phyloP scores from a whole-genome alignment of 2,113 vertebrate genomes.

The Grammomys dolichurus region DNA sequence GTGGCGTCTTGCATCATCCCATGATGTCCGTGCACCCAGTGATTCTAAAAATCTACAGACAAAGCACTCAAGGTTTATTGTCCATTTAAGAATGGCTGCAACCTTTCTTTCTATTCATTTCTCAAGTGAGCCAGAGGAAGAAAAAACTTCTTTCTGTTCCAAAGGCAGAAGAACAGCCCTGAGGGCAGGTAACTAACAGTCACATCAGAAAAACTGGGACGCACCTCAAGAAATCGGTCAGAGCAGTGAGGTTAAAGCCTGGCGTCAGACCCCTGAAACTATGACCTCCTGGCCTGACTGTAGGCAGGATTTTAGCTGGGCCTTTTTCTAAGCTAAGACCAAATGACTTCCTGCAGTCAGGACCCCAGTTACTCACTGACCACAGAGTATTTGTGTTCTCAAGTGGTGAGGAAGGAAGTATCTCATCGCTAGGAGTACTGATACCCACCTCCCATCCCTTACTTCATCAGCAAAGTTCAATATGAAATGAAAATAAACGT shows the following conservation, averaged over 20 bases:
- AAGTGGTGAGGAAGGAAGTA: not conserved
- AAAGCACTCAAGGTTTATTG: slow-evolving; percentile 32
- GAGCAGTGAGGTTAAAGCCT: not conserved
- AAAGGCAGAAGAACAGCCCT: not conserved
- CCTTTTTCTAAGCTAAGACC: not conserved
- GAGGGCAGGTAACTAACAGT: not conserved
- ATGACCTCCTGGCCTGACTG: not conserved
- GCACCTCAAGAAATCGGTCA: not conserved
- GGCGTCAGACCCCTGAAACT: not conserved
- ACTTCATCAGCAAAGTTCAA: not conserved
- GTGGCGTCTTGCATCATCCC: slow-evolving; percentile 80
- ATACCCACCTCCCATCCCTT: not conserved
- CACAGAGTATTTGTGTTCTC: not conserved
- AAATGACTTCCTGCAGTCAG: not conserved
- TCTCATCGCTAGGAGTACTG: not conserved
- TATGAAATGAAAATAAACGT: not conserved
- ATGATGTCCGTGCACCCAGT: slow-evolving; percentile 72
- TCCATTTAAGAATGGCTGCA: slow-evolving; percentile 35
- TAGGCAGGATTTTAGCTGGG: not conserved
- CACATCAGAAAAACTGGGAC: not conserved
- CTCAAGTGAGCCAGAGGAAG: not conserved
- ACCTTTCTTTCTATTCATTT: slow-evolving; percentile 60
- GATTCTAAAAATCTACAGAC: slow-evolving; percentile 67
- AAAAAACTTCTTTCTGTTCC: not conserved
- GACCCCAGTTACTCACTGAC: not conserved